Percentiles rank a stretch among this genome's conserved stretches.
These are phyloP conservation scores for Aphidius colemani DNA, from an alignment of 2,888 invertebrate genomes.

Conservation along the genomic window DNA sequence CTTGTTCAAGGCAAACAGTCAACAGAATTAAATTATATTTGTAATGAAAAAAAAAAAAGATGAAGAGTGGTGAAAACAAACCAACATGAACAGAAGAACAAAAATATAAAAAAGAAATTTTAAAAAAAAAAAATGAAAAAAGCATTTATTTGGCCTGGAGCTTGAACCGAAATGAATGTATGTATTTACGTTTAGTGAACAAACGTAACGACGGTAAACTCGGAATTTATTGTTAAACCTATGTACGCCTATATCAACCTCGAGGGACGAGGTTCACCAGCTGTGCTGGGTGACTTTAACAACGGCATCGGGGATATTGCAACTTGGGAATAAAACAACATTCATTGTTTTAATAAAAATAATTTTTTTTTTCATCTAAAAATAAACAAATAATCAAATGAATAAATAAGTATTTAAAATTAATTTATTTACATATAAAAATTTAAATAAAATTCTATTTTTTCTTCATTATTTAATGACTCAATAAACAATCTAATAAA, in stretches of 20 bases:
- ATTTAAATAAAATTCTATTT: too few relatives aligned
- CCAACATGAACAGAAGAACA: neutral
- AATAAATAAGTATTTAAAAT: neutral
- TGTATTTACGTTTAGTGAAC: conserved; percentile 17
- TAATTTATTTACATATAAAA: too few relatives aligned
- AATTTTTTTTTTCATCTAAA: neutral
- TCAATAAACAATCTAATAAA: too few relatives aligned
- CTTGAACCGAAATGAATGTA: conserved; percentile 3
- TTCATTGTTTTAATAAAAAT: neutral
- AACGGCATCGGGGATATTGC: too few relatives aligned
- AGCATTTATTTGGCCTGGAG: neutral
- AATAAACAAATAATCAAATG: neutral
- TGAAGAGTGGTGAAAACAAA: too few relatives aligned
- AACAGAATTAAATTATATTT: neutral
- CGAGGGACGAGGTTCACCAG: too few relatives aligned
- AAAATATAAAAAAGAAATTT: too few relatives aligned
- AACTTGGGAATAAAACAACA: too few relatives aligned
- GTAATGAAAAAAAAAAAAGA: neutral
- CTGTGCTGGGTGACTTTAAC: too few relatives aligned
- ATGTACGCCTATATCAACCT: neutral
- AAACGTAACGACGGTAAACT: conserved; percentile 16
- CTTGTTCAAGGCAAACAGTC: neutral
- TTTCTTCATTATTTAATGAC: too few relatives aligned
- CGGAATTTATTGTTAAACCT: conserved; percentile 13
- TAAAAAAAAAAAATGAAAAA: neutral